phyloP scores from a whole-genome alignment of 1,140 invertebrate genomes.

The Bombus breviceps region DNA sequence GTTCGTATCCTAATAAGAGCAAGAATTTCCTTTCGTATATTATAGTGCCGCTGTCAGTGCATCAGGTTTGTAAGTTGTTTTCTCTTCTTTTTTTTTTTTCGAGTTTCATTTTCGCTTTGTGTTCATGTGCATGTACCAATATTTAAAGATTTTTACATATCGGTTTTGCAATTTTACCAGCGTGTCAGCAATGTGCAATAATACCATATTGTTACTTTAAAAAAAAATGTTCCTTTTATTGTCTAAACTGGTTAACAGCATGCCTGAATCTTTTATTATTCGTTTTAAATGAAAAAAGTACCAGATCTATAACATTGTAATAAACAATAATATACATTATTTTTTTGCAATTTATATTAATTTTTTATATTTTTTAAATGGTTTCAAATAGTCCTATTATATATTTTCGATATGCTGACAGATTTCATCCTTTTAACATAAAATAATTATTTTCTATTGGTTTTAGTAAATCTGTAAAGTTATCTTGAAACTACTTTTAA shows the following conservation, averaged over 20 bases:
- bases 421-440: not conserved
- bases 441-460: not conserved
- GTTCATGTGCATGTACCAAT: slow-evolving; percentile 20
- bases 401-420: too few relatives aligned
- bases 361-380: not conserved
- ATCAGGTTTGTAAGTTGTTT: slow-evolving; percentile 50
- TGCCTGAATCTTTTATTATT: not conserved
- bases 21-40: slow-evolving; percentile 35
- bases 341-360: not conserved
- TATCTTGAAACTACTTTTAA: not conserved
- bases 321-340: not conserved
- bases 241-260: not conserved
- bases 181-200: slow-evolving; percentile 5
- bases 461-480: not conserved
- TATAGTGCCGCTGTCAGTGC: slow-evolving; percentile 47
- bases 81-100: not conserved
- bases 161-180: not conserved
- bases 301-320: not conserved
- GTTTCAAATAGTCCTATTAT: not conserved
- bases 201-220: slow-evolving; percentile 31
- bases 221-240: slow-evolving; percentile 5
- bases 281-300: not conserved
- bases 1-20: slow-evolving; percentile 34
- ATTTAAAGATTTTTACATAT: slow-evolving; percentile 18
- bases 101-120: slow-evolving; percentile 22